Evolutionary conservation across 2,888 invertebrate genomes (phyloP), one percentile per base, ranked within the genome.

Genomic region (Dynastes hyllus): DNA sequence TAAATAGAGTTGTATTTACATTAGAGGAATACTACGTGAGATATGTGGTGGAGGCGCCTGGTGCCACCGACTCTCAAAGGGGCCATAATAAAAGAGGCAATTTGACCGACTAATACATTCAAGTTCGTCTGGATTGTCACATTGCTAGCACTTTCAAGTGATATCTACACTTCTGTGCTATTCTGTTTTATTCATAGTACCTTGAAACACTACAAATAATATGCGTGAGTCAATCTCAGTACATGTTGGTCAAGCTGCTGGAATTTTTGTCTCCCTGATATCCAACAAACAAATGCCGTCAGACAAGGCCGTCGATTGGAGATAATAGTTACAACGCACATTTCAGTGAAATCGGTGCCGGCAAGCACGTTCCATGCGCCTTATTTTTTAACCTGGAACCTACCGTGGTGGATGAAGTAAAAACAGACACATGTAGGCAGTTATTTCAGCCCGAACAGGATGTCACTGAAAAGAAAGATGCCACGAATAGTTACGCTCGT

Each of bases 381-480:
- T 96, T 98, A 78, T 98, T 98, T 87, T 97, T 98, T 11, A 98
- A 98, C 90, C 91, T 98, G 88, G 98, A 98, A 90, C 98, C 98
- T 80, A 98, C 98, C 83, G 98, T 98, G 86, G 97, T 98, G 88
- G 96, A 97, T 91, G 96, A 97, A 91, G 96, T 97, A 83, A 94
- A 97, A 86, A 97, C 96, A 80, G 97, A 97, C 86, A 96, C 96
- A 84, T 98, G 98, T 92, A 93, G 97, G 82, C 97, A 97, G 90
- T 93, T 98, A 87, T 98, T 98, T 93, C 98, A 98, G 90, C 98
- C 98, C 81, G 98, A 98, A 91, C 98, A 98, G 90, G 92, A 98
- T 89, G 97, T 98, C 90, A 97, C 97, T 85, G 97, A 97, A 85
- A 98, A 98, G 90, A 98, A 98, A 91, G 98, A 98, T 88, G 98